These are phyloP conservation scores for Hucho hucho DNA, from an alignment of 2,113 vertebrate species.

Conservation along the genomic window DNA sequence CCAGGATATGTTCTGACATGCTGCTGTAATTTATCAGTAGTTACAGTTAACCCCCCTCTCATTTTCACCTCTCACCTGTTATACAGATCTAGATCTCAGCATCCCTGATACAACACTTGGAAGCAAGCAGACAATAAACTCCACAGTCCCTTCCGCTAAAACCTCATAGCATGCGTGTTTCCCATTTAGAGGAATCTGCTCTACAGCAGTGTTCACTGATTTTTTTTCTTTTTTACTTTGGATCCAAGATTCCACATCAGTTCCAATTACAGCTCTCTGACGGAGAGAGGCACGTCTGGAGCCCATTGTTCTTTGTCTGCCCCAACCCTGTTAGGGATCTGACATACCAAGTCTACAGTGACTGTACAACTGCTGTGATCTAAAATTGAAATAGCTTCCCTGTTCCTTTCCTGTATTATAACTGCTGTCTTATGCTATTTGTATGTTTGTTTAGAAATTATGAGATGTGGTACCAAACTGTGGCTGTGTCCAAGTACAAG, in stretches of 20 bases:
- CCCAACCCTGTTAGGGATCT: background rate
- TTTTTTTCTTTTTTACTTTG: too few species aligned
- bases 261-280: background rate
- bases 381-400: background rate
- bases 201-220: slow-evolving; percentile 26
- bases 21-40: too few species aligned
- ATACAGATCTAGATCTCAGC: background rate
- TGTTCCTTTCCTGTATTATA: background rate
- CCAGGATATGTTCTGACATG: too few species aligned
- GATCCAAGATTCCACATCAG: too few species aligned
- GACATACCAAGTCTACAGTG: background rate
- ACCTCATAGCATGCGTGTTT: background rate
- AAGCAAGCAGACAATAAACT: slow-evolving; percentile 12
- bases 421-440: background rate
- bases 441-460: background rate
- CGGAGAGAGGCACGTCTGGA: background rate
- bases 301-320: background rate
- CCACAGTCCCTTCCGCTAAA: slow-evolving; percentile 7
- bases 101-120: background rate
- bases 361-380: background rate
- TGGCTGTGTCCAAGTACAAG: background rate
- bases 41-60: slow-evolving; percentile 10
- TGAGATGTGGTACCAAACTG: background rate
- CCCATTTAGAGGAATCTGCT: slow-evolving; percentile 18
- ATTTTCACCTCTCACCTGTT: background rate